phyloP scores from a whole-genome alignment of 2,888 invertebrate species.

The Melanargia galathea region DNA sequence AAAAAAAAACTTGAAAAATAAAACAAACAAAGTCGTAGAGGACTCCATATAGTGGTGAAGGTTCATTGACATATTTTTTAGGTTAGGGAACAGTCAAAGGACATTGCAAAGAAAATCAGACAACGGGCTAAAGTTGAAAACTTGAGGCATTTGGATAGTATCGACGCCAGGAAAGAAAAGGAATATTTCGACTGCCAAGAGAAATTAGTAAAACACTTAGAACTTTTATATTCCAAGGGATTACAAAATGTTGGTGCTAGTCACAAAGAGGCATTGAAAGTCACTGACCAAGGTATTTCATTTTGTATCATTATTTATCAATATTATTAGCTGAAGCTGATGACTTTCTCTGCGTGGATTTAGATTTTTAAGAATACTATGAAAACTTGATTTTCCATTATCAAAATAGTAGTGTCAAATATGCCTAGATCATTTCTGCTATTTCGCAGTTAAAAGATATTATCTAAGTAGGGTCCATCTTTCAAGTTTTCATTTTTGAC shows the following conservation, averaged over 20 bases:
- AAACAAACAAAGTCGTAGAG: constrained; percentile 9
- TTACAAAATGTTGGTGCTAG: constrained; percentile 64
- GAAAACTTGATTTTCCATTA: too few relatives aligned
- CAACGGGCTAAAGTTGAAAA: constrained; percentile 72
- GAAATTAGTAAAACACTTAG: constrained; percentile 65
- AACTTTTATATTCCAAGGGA: constrained; percentile 62
- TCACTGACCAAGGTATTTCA: constrained; percentile 53
- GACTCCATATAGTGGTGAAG: background rate
- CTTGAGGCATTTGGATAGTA: constrained; percentile 57
- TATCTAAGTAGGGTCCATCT: too few relatives aligned
- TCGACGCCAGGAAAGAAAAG: constrained; percentile 63
- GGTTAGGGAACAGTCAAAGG: constrained; percentile 80
- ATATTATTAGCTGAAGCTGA: background rate
- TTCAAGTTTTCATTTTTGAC: too few relatives aligned
- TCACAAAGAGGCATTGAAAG: constrained; percentile 61
- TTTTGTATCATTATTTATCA: background rate
- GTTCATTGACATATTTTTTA: constrained; percentile 50
- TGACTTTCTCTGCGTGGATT: too few relatives aligned
- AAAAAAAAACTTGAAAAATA: constrained; percentile 30
- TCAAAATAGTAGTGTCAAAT: too few relatives aligned
- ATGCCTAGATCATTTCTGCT: too few relatives aligned
- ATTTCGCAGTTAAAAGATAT: too few relatives aligned
- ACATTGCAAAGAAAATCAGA: constrained; percentile 74
- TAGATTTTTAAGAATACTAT: too few relatives aligned
- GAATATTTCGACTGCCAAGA: constrained; percentile 68